Evolutionary conservation across 2,888 invertebrate genomes (phyloP), one percentile per base, ranked within the genome.

Genomic region (Nudaria mundana): DNA sequence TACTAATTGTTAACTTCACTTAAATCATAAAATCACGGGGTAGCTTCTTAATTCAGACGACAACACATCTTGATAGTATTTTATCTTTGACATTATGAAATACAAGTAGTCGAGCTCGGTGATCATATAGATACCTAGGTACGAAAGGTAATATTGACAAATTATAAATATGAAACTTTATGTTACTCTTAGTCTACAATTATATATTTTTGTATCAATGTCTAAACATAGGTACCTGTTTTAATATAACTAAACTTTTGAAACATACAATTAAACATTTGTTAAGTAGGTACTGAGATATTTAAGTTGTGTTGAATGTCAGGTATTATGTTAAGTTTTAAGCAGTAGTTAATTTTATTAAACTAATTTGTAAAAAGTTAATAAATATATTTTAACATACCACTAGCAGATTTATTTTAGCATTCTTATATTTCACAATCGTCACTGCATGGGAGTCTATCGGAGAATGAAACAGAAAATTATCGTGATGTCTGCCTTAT

Each of bases 331-430:
- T 61, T 56, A 58, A 69, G 62, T 66, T 69, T 72, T 71, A 72
- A 66, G 67, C 64, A 70, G 58, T 71, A 72, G 71, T 71, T 76
- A 68, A 73, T 72, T 67, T 55, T 56, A 66, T 66, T 66, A 67
- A 74, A 75, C 69, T 76, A 73, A 76, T 77, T 76, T 83, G 82
- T 82, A 83, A 78, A 82, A 79, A 78, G 73, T 70, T 69, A 79
- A 81, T 82, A 81, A 83, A 80, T 75, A 73, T 77, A 82, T 80
- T 81, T 82, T 82, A 84, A 83, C 81, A 77, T 67, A 59, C 8
- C 10, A n/a, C 10, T 10, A 1, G 5, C 6, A 14, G 14, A n/a
- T 4, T n/a, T 28, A 4, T 7, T 6, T 28, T 14, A n/a, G 5
- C 5, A 20, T 4, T 5, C 20, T 20, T 20, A 2, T 2, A 20